phyloP scores from a whole-genome alignment of 2,113 vertebrate species.

The Salvelinus alpinus region DNA sequence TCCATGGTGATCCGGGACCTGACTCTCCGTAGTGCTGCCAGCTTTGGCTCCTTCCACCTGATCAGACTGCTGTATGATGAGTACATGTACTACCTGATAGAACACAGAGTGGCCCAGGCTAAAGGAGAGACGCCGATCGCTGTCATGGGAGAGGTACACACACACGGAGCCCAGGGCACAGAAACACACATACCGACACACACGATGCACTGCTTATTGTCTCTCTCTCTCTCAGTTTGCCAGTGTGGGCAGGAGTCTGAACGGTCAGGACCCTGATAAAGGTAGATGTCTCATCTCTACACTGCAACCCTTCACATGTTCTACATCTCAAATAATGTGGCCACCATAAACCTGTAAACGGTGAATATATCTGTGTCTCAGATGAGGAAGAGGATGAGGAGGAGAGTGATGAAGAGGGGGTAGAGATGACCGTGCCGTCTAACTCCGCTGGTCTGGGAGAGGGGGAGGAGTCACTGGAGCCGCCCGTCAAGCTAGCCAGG shows the following conservation, averaged over 20 bases:
- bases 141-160: slow-evolving; percentile 91
- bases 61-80: slow-evolving; percentile 91
- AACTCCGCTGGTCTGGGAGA: slow-evolving; percentile 62
- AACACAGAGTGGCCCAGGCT: slow-evolving; percentile 90
- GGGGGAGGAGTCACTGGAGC: slow-evolving; percentile 84
- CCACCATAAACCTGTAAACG: no score
- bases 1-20: slow-evolving; percentile 94
- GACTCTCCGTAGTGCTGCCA: slow-evolving; percentile 90
- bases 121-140: slow-evolving; percentile 92
- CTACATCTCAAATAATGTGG: no score
- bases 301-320: no score
- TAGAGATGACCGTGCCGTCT: slow-evolving; percentile 81
- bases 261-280: slow-evolving; percentile 87
- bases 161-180: background rate
- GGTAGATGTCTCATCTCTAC: slow-evolving; percentile 61
- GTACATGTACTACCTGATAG: slow-evolving; percentile 95
- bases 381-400: slow-evolving; percentile 89
- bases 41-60: slow-evolving; percentile 92
- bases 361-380: background rate
- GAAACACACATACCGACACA: background rate
- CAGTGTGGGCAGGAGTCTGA: slow-evolving; percentile 82
- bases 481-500: slow-evolving; percentile 84
- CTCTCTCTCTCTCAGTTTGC: slow-evolving; percentile 75
- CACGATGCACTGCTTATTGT: background rate
- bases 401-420: slow-evolving; percentile 88